Evolutionary conservation across 2,888 invertebrate genomes (phyloP).

Genomic region (Phortica okadai): DNA sequence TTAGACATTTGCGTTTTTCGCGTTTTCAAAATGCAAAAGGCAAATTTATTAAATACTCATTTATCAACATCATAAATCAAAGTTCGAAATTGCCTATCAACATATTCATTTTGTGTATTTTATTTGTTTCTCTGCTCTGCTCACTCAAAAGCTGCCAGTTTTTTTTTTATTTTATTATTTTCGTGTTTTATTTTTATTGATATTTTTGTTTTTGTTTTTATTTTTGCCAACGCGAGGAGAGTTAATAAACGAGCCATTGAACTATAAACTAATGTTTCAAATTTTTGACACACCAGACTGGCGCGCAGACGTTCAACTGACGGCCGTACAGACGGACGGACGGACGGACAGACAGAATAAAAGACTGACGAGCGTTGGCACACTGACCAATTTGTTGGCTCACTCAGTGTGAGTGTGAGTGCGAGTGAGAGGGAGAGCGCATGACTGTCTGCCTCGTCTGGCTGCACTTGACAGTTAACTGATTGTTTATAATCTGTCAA

Average conservation of each 20-base stretch:
- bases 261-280: slow-evolving; percentile 56
- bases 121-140: not conserved
- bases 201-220: not conserved
- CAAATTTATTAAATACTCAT: slow-evolving; percentile 70
- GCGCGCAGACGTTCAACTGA: slow-evolving; percentile 21
- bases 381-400: not conserved
- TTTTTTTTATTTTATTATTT: not conserved
- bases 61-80: slow-evolving; percentile 69
- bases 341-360: slow-evolving; percentile 16
- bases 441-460: slow-evolving; percentile 38
- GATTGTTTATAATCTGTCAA: slow-evolving; percentile 69
- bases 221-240: not conserved
- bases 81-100: slow-evolving; percentile 30
- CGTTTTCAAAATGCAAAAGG: slow-evolving; percentile 44
- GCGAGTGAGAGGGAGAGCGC: slow-evolving; percentile 10
- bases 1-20: not conserved
- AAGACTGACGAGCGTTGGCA: slow-evolving; percentile 4
- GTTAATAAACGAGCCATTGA: slow-evolving; percentile 52
- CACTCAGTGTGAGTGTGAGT: not conserved
- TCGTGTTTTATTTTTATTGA: not conserved
- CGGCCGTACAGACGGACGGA: slow-evolving; percentile 25
- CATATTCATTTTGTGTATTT: slow-evolving; percentile 10
- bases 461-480: slow-evolving; percentile 63
- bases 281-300: slow-evolving; percentile 37
- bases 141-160: not conserved